A percentile compares a stretch with the other conserved stretches of the same genome.
phyloP scores from a whole-genome alignment of 2,888 invertebrate genomes.

The Phyllotreta cruciferae region DNA sequence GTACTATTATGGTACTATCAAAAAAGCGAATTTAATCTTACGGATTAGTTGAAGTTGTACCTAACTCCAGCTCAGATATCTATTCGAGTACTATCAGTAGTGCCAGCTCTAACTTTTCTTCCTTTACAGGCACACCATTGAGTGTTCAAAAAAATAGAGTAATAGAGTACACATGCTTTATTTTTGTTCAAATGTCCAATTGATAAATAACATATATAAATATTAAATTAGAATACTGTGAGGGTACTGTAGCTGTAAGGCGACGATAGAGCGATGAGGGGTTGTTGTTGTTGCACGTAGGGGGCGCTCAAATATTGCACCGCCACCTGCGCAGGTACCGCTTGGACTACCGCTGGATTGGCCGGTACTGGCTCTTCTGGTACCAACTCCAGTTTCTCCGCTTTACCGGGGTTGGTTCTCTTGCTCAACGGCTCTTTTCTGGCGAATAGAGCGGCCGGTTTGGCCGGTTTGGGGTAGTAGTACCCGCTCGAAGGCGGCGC shows the following conservation, averaged over 20 bases:
- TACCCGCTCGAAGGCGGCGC: conserved; percentile 11
- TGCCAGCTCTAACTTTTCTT: background rate
- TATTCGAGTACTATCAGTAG: too few relatives aligned
- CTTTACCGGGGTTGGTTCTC: conserved; percentile 2
- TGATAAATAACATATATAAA: background rate
- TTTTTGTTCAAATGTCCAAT: background rate
- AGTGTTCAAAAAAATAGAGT: background rate
- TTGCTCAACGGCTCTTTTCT: conserved; percentile 17
- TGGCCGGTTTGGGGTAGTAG: conserved; percentile 10
- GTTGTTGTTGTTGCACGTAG: conserved; percentile 22
- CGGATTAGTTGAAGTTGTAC: too few relatives aligned
- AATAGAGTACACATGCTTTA: conserved; percentile 8
- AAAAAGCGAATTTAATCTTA: too few relatives aligned
- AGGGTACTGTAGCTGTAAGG: conserved; percentile 39
- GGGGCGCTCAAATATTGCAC: conserved; percentile 49
- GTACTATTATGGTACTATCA: too few relatives aligned
- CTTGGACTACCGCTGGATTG: conserved; percentile 28
- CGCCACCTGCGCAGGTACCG: conserved; percentile 57
- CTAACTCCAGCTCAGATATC: too few relatives aligned
- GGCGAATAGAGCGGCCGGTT: conserved; percentile 8
- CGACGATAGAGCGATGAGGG: conserved; percentile 30
- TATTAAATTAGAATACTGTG: conserved; percentile 22
- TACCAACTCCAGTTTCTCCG: conserved; percentile 22
- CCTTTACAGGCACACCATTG: too few relatives aligned
- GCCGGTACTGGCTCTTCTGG: conserved; percentile 19